Base-by-base conservation (phyloP, 2,888 invertebrate species). In the Apocheima hispidaria region DNA sequence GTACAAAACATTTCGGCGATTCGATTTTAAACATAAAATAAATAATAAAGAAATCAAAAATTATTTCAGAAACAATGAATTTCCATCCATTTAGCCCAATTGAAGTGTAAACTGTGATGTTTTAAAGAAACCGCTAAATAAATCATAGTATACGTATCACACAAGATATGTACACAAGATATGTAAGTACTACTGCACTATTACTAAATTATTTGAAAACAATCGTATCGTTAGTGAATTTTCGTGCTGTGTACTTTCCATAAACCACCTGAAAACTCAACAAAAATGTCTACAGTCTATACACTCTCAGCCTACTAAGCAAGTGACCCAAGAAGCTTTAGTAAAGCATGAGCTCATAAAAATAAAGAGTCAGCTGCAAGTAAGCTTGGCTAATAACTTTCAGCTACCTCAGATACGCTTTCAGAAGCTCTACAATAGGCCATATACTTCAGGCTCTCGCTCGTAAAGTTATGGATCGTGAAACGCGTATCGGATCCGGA, bases 401-500 rank as follows among this genome's bases (percentile, higher is more conserved):
- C 43, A 64, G 65, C 43, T 51, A 63, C 58, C 61, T 64, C 33
- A 46, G 53, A 60, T 59, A 61, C 52, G 56, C 61, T 62, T 56
- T 62, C 61, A 48, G 48, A 18, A 21, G 41, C 35, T 55, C 38
- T 51, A 55, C 53, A 48, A 56, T 57, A 65, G 49, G 65, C 63
- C 63, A 64, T 68, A 67, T 65, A 55, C 66, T 66, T 38, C 61
- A 65, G 57, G 57, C 58, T 65, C 60, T 65, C 65, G 46, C 20
- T 52, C 61, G 46, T 62, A 62, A 62, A 62, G 71, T 81, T 83
- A 84, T 80, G 78, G 78, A 71, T 76, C 78, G 77, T 80, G 78
- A 84, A 82, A 79, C 48, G 74, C 71, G 75, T 78, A 85, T 83
- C 71, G 81, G 79, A 81, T 80, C 74, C 75, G 74, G 75, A 79